Evolutionary conservation across 2,113 vertebrate species (phyloP), one percentile per base, ranked within the genome.

Genomic region (Grantiella picta): DNA sequence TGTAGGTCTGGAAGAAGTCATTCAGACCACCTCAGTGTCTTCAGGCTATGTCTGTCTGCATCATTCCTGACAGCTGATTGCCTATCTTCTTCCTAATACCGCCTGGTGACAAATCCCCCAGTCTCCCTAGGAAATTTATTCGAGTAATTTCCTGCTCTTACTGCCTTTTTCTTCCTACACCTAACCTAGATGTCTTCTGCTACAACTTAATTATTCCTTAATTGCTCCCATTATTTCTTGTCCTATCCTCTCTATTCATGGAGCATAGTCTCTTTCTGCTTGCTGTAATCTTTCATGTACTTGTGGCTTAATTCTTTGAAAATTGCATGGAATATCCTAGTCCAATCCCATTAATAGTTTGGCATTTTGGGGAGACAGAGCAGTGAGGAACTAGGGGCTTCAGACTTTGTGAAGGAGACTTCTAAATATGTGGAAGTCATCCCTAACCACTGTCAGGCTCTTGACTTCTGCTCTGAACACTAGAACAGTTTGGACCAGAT

Each of bases 191-290:
- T 79, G 68, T 89, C 52, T 92, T 90, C 44, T 86, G 42, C 45
- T 83, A 59, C 82, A 92, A 65, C 72, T 92, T 93, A 80, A 86
- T 95, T 93, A 88, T 90, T 92, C 53, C 68, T 82, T 91, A 90
- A 88, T 82, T 77, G 23, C 54, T 93, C 11, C 59, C 29, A 52
- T 94, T 95, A 82, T 64, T 95, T 93, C 79, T 86, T 82, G 59
- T 88, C 66, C 42, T 90, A 8, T 53, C 31, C 17, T 81, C 45
- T 69, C 47, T 93, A 5, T 73, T 70, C 9, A 5, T 27, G 56
- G 45, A 83, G 56, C 24, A 50, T 3, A 4, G 35, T 40, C 33
- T 87, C 60, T 69, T 64, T 72, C 68, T 95, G 40, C 60, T 56
- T 83, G 59, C 59, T 66, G 38, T 63, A 29, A 61, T 81, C 33